Conservation (phyloP, 2,113 vertebrate genomes). For the Solenodon paradoxus region DNA sequence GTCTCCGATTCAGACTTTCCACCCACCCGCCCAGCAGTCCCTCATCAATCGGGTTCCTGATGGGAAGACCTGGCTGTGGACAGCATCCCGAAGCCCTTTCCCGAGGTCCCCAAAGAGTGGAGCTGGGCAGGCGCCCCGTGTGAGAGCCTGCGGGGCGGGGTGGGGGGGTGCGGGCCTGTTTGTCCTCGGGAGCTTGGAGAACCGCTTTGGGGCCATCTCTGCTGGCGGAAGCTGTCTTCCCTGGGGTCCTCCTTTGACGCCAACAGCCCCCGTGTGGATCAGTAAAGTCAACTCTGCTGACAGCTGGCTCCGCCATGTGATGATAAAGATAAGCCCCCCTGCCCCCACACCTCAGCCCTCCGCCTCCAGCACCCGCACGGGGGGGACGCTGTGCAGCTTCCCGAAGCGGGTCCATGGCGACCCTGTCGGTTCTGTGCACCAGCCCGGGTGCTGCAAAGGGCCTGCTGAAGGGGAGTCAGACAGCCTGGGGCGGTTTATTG, state of each 20-base stretch:
- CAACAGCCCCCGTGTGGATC: background rate
- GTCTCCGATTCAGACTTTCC: background rate
- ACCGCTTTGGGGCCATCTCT: no score
- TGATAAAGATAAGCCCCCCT: background rate
- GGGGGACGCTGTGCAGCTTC: background rate
- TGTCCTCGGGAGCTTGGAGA: no score
- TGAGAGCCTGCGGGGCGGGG: no score
- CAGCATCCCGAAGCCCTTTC: rapidly evolving
- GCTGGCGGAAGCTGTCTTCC: background rate
- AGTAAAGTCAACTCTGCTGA: background rate
- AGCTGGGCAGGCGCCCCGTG: background rate
- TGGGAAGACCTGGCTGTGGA: background rate
- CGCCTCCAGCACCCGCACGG: no score
- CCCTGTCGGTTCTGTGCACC: background rate
- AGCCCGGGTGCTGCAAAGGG: background rate
- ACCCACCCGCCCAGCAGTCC: background rate
- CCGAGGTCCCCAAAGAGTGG: rapidly evolving
- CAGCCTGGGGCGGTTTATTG: rapidly evolving
- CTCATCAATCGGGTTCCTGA: background rate
- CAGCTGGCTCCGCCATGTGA: background rate
- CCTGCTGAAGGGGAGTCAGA: background rate
- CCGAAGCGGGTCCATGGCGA: rapidly evolving
- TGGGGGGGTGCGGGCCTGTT: rapidly evolving
- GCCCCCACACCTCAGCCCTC: background rate
- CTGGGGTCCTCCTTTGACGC: background rate